Evolutionary conservation across 2,113 vertebrate species (phyloP).

Genomic region (Perognathus longimembris): DNA sequence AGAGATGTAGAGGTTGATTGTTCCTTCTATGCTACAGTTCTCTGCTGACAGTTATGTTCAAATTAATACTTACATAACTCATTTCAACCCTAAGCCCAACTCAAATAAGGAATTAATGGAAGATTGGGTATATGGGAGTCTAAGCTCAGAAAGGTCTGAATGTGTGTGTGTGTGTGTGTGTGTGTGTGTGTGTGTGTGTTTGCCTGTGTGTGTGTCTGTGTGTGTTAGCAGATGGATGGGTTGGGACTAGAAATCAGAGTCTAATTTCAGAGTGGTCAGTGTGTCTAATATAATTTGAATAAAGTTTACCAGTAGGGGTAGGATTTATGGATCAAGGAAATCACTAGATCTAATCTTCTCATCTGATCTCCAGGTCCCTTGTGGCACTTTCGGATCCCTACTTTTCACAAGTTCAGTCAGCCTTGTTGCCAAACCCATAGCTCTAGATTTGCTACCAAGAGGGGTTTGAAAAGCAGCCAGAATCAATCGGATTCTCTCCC

Average conservation of each 20-base stretch:
- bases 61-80: not conserved
- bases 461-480: not conserved
- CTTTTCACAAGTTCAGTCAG: not conserved
- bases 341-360: not conserved
- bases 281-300: not conserved
- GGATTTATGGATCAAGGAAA: not conserved
- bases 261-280: not conserved
- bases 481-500: not conserved
- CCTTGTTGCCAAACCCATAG: not conserved
- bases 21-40: not conserved
- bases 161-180: too few relatives aligned
- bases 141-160: not conserved
- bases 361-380: not conserved
- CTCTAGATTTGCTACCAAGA: not conserved
- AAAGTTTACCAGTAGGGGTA: not conserved
- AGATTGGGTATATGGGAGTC: not conserved
- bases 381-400: not conserved
- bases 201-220: too few relatives aligned
- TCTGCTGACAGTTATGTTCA: not conserved
- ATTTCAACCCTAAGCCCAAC: not conserved
- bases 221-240: not conserved
- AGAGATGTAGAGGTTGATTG: not conserved
- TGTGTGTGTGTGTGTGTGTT: too few relatives aligned
- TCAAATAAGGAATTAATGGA: not conserved
- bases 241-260: not conserved